Percentiles rank a stretch among this genome's conserved stretches.
These are phyloP conservation scores for Oscheius onirici DNA, from an alignment of 2,888 invertebrate genomes.

Conservation along the genomic window DNA sequence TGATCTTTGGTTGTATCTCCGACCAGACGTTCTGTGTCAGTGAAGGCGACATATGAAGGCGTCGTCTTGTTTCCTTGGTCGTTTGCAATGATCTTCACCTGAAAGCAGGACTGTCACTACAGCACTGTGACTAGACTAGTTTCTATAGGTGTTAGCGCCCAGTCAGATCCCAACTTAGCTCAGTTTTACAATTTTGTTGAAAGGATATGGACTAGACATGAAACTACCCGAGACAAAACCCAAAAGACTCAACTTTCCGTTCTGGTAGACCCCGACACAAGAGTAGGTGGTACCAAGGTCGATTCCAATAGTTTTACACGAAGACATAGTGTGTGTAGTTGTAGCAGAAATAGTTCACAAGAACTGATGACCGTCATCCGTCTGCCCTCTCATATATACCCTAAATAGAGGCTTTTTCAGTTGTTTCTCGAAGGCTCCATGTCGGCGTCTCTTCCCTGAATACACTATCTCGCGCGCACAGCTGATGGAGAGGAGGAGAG, in stretches of 20 bases:
- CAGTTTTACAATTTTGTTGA: too few species aligned
- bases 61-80: constrained; percentile 80
- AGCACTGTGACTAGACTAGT: too few species aligned
- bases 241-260: constrained; percentile 41
- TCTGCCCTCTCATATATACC: constrained; percentile 37
- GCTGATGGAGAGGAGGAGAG: background rate
- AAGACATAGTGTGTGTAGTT: constrained; percentile 41
- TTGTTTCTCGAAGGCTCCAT: constrained; percentile 37
- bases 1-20: constrained; percentile 75
- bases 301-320: constrained; percentile 58
- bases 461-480: background rate
- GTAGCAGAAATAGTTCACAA: constrained; percentile 13
- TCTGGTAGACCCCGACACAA: constrained; percentile 51
- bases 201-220: too few species aligned
- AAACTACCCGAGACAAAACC: background rate
- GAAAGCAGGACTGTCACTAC: constrained; percentile 2
- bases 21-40: constrained; percentile 74
- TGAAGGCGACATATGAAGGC: constrained; percentile 77
- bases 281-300: constrained; percentile 56
- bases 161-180: too few species aligned
- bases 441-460: background rate
- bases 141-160: too few species aligned
- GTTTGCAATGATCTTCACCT: constrained; percentile 75
- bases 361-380: constrained; percentile 15
- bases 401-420: constrained; percentile 30